These are phyloP conservation scores for Xyliphius kryptos DNA, from an alignment of 2,113 vertebrate species.

Conservation along the genomic window DNA sequence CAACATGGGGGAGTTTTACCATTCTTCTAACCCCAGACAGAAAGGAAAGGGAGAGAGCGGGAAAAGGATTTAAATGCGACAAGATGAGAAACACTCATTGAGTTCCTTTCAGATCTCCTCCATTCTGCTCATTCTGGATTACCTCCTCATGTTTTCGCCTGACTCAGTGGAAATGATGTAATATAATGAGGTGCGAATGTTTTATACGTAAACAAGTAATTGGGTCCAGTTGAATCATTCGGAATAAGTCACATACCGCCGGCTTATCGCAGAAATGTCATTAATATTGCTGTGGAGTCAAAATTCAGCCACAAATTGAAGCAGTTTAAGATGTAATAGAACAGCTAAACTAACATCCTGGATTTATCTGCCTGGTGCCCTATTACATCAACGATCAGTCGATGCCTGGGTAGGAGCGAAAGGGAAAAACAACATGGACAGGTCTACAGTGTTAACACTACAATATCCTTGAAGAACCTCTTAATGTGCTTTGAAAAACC, in stretches of 20 bases:
- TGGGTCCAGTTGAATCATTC: slow-evolving; percentile 24
- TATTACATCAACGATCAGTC: slow-evolving; percentile 33
- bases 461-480: too few species aligned
- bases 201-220: slow-evolving; percentile 34
- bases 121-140: slow-evolving; percentile 18
- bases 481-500: too few species aligned
- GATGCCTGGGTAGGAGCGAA: slow-evolving; percentile 15
- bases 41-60: slow-evolving; percentile 34
- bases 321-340: slow-evolving; percentile 9
- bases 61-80: slow-evolving; percentile 34
- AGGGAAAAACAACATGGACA: slow-evolving; percentile 13
- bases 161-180: slow-evolving; percentile 25
- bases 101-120: slow-evolving; percentile 37
- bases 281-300: slow-evolving; percentile 23
- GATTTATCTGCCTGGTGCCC: slow-evolving; percentile 20
- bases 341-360: slow-evolving; percentile 30
- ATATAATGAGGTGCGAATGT: slow-evolving; percentile 35
- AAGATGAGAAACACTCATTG: slow-evolving; percentile 36
- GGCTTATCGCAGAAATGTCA: slow-evolving; percentile 34
- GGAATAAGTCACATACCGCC: slow-evolving; percentile 36
- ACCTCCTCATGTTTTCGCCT: slow-evolving; percentile 21
- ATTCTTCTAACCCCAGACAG: slow-evolving; percentile 72
- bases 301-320: slow-evolving; percentile 28
- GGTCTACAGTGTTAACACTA: background rate
- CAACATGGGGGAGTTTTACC: slow-evolving; percentile 61